These are phyloP conservation scores for Haplochromis burtoni DNA, from an alignment of 2,113 vertebrate genomes.

Conservation along the genomic window DNA sequence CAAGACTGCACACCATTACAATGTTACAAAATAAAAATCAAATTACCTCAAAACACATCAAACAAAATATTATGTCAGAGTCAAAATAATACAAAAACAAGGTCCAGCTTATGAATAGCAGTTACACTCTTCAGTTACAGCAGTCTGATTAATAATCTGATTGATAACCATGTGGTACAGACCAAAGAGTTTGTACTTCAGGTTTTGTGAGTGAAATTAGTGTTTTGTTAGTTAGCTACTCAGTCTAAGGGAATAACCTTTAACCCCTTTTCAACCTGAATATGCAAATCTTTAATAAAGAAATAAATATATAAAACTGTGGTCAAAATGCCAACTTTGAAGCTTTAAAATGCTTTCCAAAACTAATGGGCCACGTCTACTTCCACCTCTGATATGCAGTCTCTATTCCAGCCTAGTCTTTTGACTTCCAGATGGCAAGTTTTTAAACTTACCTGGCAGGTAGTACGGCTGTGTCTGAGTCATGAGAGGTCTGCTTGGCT, in stretches of 20 bases:
- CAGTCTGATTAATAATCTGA: neutral
- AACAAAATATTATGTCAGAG: neutral
- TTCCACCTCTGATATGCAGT: neutral
- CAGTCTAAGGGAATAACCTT: neutral
- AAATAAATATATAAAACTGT: neutral
- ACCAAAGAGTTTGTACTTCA: neutral
- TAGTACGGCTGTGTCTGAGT: constrained; percentile 51
- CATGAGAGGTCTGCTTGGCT: constrained; percentile 17
- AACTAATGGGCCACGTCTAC: neutral
- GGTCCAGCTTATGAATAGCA: neutral
- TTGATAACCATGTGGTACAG: neutral
- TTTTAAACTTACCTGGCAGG: constrained; percentile 50
- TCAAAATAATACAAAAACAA: neutral
- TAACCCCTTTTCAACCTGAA: neutral
- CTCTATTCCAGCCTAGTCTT: neutral
- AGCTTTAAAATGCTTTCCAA: neutral
- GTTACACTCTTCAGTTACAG: neutral
- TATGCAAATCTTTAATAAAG: neutral
- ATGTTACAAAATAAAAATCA: neutral
- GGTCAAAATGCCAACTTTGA: neutral
- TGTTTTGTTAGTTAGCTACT: neutral
- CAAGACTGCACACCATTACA: neutral
- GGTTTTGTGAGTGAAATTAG: neutral
- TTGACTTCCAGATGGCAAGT: neutral
- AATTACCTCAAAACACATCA: neutral